A percentile compares a stretch with the other conserved stretches of the same genome.
phyloP scores from a whole-genome alignment of 2,797 vertebrate species.

The Psittacula echo region DNA sequence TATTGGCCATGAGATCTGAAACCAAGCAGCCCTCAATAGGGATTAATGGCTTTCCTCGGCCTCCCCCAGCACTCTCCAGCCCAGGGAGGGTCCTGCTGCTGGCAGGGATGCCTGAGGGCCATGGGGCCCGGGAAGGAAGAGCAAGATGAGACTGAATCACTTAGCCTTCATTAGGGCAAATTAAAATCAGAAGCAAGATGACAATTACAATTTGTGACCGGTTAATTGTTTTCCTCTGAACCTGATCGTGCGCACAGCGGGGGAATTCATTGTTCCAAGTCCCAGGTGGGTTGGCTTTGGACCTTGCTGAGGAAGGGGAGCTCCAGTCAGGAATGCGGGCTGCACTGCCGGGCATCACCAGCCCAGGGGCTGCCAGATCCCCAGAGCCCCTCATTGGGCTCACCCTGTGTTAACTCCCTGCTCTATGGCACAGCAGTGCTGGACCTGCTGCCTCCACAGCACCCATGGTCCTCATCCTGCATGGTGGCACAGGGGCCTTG shows the following conservation, averaged over 20 bases:
- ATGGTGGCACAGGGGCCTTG: accelerated
- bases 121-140: background rate
- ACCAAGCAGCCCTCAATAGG: slow-evolving; percentile 49
- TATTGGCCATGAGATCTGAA: slow-evolving; percentile 61
- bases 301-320: background rate
- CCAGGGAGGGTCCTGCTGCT: background rate
- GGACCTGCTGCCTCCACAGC: background rate
- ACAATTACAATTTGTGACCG: slow-evolving; percentile 78
- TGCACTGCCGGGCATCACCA: background rate
- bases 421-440: background rate
- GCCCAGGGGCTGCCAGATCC: background rate
- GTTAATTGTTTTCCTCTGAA: slow-evolving; percentile 76
- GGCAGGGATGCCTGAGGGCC: background rate
- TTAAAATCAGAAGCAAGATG: slow-evolving; percentile 79
- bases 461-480: accelerated
- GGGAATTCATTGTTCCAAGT: slow-evolving; percentile 72
- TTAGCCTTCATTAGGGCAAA: slow-evolving; percentile 79
- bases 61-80: background rate
- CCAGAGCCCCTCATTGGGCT: accelerated
- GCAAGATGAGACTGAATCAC: slow-evolving; percentile 49
- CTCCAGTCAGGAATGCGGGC: background rate
- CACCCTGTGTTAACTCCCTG: background rate
- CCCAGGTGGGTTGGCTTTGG: slow-evolving; percentile 72
- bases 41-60: background rate
- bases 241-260: slow-evolving; percentile 67